Evolutionary conservation across 2,113 vertebrate species (phyloP).

Genomic region (Alectura lathami): DNA sequence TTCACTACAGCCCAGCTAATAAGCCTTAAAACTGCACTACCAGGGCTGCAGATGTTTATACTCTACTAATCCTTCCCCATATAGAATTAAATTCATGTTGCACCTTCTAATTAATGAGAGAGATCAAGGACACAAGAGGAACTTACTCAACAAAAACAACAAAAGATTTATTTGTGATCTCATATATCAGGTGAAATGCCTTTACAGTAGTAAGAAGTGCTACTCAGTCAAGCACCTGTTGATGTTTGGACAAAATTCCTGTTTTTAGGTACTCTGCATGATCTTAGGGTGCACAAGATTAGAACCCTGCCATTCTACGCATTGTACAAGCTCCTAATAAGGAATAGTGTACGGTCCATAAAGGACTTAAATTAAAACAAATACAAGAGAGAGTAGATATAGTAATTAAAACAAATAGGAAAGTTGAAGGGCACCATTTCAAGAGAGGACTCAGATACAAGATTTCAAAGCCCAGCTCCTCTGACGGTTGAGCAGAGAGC

Average conservation of each 20-base stretch:
- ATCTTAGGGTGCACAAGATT: not conserved
- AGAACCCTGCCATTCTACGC: not conserved
- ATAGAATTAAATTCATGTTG: not conserved
- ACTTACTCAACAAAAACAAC: not conserved
- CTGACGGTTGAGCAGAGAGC: not conserved
- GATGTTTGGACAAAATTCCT: conserved; percentile 25
- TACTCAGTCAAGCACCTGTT: not conserved
- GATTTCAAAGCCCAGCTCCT: not conserved
- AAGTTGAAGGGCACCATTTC: not conserved
- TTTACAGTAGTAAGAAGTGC: not conserved
- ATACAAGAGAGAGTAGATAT: not conserved
- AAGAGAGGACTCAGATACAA: not conserved
- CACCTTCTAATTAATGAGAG: not conserved
- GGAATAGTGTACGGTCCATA: not conserved
- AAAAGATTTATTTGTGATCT: not conserved
- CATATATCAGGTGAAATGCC: not conserved
- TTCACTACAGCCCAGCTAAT: not conserved
- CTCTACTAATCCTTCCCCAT: not conserved
- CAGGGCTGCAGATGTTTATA: not conserved
- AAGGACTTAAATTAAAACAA: not conserved
- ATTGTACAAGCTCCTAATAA: not conserved
- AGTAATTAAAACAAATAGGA: not conserved
- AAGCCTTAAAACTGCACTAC: not conserved
- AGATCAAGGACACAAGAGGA: not conserved
- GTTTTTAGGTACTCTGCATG: conserved; percentile 5